phyloP scores from a whole-genome alignment of 1,140 invertebrate genomes.

The Arion vulgaris region DNA sequence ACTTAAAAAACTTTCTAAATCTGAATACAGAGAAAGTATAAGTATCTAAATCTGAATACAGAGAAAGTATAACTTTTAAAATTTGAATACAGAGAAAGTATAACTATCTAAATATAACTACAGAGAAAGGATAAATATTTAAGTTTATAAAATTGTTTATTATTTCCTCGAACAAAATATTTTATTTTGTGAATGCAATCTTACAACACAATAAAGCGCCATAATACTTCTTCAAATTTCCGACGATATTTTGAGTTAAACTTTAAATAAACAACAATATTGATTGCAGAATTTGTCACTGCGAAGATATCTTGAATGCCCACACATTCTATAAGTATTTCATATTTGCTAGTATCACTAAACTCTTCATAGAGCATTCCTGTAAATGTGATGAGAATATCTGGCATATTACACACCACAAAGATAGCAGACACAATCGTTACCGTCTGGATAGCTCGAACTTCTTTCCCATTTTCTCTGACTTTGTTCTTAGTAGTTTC shows the following conservation, averaged over 20 bases:
- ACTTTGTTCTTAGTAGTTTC: not conserved
- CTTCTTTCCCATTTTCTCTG: not conserved
- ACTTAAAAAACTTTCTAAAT: no score
- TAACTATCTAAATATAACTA: no score
- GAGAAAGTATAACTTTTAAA: no score
- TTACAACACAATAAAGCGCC: no score
- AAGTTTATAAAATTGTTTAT: no score
- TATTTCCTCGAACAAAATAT: no score
- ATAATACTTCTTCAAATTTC: not conserved
- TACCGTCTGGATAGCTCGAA: slow-evolving; percentile 1
- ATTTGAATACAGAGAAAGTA: no score
- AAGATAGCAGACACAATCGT: not conserved
- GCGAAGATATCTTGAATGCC: not conserved
- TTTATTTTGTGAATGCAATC: no score
- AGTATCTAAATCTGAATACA: no score
- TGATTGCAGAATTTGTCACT: not conserved
- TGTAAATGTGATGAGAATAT: not conserved
- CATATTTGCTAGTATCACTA: no score
- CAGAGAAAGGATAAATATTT: no score
- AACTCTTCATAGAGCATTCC: not conserved
- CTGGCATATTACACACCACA: slow-evolving; percentile 7
- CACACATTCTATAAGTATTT: not conserved
- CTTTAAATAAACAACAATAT: slow-evolving; percentile 14
- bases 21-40: no score
- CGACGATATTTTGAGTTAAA: slow-evolving; percentile 5